A percentile compares a stretch with the other conserved stretches of the same genome.
Conservation (phyloP, 2,797 vertebrate genomes). For the Mastacembelus armatus region DNA sequence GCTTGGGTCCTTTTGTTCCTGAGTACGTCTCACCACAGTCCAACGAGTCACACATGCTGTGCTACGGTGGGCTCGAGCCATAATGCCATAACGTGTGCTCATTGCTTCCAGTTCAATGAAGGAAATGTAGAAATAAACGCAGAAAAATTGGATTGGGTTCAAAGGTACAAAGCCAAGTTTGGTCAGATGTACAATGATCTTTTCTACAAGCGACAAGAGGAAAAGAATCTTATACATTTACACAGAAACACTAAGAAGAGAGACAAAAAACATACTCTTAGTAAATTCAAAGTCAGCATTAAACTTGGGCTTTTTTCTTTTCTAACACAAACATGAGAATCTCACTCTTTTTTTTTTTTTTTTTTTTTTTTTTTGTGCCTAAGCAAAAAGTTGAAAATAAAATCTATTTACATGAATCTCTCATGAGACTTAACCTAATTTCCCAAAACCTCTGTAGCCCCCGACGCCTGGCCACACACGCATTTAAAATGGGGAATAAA, state of each 20-base stretch:
- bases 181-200: conserved; percentile 14
- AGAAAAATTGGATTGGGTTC: conserved; percentile 7
- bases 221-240: conserved; percentile 12
- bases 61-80: conserved; percentile 21
- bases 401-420: conserved; percentile 67
- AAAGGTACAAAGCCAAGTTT: conserved; percentile 17
- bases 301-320: conserved; percentile 27
- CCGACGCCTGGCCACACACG: not conserved
- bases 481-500: not conserved
- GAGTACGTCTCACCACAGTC: conserved; percentile 59
- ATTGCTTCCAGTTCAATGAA: conserved; percentile 22
- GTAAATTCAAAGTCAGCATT: conserved; percentile 38
- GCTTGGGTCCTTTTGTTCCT: conserved; percentile 57
- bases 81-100: conserved; percentile 32
- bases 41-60: conserved; percentile 26
- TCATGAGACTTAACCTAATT: conserved; percentile 29
- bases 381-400: conserved; percentile 22
- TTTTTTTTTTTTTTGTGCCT: conserved; percentile 33
- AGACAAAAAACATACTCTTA: conserved; percentile 25
- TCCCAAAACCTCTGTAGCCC: conserved; percentile 24
- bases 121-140: conserved; percentile 21
- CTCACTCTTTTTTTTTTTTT: not conserved
- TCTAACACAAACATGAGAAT: conserved; percentile 20
- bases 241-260: conserved; percentile 41
- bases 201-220: conserved; percentile 39